Evolutionary conservation across 2,888 invertebrate genomes (phyloP).

Genomic region (Tenthredo distinguenda): DNA sequence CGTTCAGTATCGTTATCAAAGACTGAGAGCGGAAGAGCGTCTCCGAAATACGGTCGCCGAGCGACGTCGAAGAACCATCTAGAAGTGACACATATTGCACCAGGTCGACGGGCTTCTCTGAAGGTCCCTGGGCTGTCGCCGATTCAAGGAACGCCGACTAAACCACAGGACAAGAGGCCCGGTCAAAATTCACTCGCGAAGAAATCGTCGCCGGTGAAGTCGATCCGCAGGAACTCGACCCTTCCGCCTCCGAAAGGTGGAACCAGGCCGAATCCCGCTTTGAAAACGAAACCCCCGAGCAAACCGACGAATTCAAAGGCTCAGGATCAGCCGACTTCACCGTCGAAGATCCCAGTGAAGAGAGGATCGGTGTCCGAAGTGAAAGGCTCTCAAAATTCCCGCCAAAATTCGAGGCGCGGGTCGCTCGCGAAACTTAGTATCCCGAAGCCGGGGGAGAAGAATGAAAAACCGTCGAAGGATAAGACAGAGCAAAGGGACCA

Average conservation of each 20-base stretch:
- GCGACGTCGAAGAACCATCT: slow-evolving; percentile 60
- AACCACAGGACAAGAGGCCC: slow-evolving; percentile 54
- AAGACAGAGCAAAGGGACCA: slow-evolving; percentile 49
- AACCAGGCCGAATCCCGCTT: slow-evolving; percentile 53
- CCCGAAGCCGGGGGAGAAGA: slow-evolving; percentile 25
- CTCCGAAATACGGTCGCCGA: slow-evolving; percentile 69
- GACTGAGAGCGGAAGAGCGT: slow-evolving; percentile 63
- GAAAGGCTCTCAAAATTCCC: slow-evolving; percentile 55
- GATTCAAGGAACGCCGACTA: slow-evolving; percentile 73
- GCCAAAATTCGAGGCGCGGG: slow-evolving; percentile 53
- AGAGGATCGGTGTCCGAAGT: slow-evolving; percentile 62
- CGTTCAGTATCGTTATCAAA: slow-evolving; percentile 70
- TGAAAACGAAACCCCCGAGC: slow-evolving; percentile 54
- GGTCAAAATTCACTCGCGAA: neutral
- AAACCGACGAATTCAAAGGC: slow-evolving; percentile 28
- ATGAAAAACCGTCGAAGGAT: slow-evolving; percentile 45
- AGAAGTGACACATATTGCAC: slow-evolving; percentile 35
- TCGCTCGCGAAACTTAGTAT: slow-evolving; percentile 20
- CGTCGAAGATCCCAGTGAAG: slow-evolving; percentile 73
- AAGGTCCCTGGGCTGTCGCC: slow-evolving; percentile 68
- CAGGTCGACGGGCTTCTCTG: slow-evolving; percentile 56
- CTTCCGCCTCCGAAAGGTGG: slow-evolving; percentile 59
- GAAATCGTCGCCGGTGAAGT: slow-evolving; percentile 58
- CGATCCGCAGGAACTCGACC: slow-evolving; percentile 49
- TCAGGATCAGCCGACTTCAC: slow-evolving; percentile 62